Evolutionary conservation across 2,888 invertebrate species (phyloP).

Genomic region (Hyposoter dolosus): DNA sequence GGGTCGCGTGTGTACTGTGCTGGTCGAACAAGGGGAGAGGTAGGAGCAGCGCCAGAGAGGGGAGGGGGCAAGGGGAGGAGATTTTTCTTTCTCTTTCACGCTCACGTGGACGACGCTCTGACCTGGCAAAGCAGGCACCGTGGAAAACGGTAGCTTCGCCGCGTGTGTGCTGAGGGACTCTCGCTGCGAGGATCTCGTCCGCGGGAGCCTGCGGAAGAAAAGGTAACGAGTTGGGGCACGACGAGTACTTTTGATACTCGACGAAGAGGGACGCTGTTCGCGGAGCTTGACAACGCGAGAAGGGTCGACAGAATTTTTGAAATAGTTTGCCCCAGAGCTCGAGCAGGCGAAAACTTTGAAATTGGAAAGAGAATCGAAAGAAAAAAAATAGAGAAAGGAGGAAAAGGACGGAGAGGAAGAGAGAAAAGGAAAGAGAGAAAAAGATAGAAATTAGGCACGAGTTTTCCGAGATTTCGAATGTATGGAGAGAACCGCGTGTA

Average conservation of each 20-base stretch:
- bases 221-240: background rate
- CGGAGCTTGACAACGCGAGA: background rate
- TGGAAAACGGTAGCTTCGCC: conserved; percentile 18
- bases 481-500: conserved; percentile 50
- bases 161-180: conserved; percentile 38
- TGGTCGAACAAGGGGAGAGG: conserved; percentile 43
- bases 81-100: conserved; percentile 4
- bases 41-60: background rate
- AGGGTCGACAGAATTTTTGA: conserved; percentile 10
- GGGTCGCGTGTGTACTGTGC: conserved; percentile 58
- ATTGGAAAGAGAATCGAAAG: conserved; percentile 6
- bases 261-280: background rate
- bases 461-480: conserved; percentile 38
- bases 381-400: background rate
- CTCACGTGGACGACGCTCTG: background rate
- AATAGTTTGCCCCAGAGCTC: background rate
- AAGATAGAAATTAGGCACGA: conserved; percentile 34
- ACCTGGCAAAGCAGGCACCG: conserved; percentile 6
- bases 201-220: conserved; percentile 13
- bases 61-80: conserved; percentile 4
- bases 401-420: conserved; percentile 8
- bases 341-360: conserved; percentile 7
- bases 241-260: conserved; percentile 9
- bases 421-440: conserved; percentile 35
- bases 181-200: background rate